Evolutionary conservation across 2,113 vertebrate species (phyloP).

Genomic region (Clupea harengus): DNA sequence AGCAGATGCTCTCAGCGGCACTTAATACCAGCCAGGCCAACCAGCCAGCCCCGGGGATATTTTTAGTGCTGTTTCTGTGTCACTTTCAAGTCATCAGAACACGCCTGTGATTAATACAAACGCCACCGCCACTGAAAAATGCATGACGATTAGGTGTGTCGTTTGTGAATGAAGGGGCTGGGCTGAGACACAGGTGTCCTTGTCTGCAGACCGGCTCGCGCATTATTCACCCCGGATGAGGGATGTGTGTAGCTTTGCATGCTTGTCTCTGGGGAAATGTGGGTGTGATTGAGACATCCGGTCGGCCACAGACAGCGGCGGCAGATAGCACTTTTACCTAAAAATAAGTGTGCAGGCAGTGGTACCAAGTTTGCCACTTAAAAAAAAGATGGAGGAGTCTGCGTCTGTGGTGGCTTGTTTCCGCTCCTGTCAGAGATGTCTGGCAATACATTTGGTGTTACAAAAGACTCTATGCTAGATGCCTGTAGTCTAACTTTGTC

Average conservation of each 20-base stretch:
- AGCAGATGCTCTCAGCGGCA: constrained; percentile 63
- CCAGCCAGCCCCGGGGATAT: constrained; percentile 50
- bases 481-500: neutral
- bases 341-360: neutral
- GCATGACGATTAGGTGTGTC: constrained; percentile 8
- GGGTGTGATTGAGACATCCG: neutral
- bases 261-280: neutral
- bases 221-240: neutral
- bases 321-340: neutral
- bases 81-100: constrained; percentile 47
- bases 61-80: constrained; percentile 57
- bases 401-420: neutral
- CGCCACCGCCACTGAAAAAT: constrained; percentile 12
- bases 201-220: neutral
- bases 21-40: constrained; percentile 56
- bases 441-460: neutral
- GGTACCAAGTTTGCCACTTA: neutral
- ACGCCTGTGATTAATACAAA: constrained; percentile 42
- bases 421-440: neutral
- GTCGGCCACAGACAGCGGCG: neutral
- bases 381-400: neutral
- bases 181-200: neutral
- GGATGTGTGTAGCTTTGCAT: neutral
- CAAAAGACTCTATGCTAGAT: neutral
- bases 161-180: neutral